A percentile compares a stretch with the other conserved stretches of the same genome.
These are phyloP conservation scores for Habrosyne pyritoides DNA, from an alignment of 2,888 invertebrate species.

Conservation along the genomic window DNA sequence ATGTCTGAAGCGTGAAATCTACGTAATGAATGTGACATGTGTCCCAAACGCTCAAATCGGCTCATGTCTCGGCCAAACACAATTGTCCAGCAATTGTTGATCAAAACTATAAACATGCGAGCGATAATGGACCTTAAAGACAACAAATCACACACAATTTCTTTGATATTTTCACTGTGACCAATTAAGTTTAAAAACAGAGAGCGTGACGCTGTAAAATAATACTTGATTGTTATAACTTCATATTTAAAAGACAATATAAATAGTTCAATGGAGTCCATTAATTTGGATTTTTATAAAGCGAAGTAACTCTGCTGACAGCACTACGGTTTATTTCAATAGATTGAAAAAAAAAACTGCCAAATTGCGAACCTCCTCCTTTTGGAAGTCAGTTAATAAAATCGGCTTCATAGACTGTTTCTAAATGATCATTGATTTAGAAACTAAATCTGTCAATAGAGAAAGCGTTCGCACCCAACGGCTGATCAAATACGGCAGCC, in stretches of 20 bases:
- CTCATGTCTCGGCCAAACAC: slow-evolving; percentile 36
- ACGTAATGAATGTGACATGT: slow-evolving; percentile 12
- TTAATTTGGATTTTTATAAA: slow-evolving; percentile 11
- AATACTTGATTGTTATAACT: slow-evolving; percentile 45
- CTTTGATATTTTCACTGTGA: slow-evolving; percentile 15
- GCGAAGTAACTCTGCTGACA: not conserved
- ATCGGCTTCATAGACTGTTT: no score
- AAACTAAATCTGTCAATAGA: not conserved
- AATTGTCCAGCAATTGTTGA: slow-evolving; percentile 56
- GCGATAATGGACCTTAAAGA: slow-evolving; percentile 23
- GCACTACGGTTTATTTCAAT: no score
- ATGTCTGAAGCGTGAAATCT: not conserved
- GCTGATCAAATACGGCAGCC: not conserved
- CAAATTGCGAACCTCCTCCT: no score
- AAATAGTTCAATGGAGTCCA: slow-evolving; percentile 37
- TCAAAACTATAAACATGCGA: slow-evolving; percentile 11
- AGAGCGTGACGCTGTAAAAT: slow-evolving; percentile 38
- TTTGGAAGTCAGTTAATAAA: no score
- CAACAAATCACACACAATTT: slow-evolving; percentile 2
- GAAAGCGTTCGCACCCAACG: not conserved
- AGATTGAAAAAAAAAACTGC: no score
- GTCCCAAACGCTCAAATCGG: slow-evolving; percentile 12
- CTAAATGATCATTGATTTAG: not conserved
- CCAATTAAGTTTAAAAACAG: slow-evolving; percentile 27
- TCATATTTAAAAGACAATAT: slow-evolving; percentile 34